These are phyloP conservation scores for Hylyphantes graminicola DNA, from an alignment of 1,140 invertebrate genomes.

Conservation along the genomic window DNA sequence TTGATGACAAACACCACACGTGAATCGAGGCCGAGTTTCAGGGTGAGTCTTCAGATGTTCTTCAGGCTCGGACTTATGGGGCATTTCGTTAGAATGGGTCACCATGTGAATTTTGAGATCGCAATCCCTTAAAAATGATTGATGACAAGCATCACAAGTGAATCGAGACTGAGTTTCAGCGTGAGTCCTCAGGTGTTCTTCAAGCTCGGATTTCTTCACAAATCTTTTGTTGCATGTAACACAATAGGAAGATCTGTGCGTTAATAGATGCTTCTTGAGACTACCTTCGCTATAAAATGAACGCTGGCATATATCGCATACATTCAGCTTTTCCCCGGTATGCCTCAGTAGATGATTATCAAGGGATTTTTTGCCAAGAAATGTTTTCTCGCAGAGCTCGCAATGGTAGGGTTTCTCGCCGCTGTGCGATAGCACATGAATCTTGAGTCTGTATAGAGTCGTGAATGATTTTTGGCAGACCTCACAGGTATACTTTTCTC, in stretches of 20 bases:
- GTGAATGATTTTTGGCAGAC: slow-evolving; percentile 63
- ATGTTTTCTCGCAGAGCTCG: neutral
- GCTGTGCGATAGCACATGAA: slow-evolving; percentile 57
- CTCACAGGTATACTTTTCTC: slow-evolving; percentile 83
- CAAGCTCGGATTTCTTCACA: neutral
- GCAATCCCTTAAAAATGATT: slow-evolving; percentile 44
- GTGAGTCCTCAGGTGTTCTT: neutral
- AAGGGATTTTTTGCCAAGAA: slow-evolving; percentile 70
- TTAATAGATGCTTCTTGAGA: slow-evolving; percentile 60
- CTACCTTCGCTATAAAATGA: slow-evolving; percentile 77
- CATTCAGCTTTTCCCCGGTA: slow-evolving; percentile 96
- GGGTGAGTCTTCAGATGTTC: neutral
- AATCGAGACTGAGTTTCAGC: slow-evolving; percentile 61
- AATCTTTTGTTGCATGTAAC: neutral
- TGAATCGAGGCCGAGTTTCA: no score
- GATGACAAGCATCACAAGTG: slow-evolving; percentile 63
- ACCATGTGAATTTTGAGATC: slow-evolving; percentile 67
- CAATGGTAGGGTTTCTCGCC: slow-evolving; percentile 63
- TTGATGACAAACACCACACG: slow-evolving; percentile 16
- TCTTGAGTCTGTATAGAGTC: slow-evolving; percentile 67
- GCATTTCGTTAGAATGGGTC: neutral
- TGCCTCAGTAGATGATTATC: slow-evolving; percentile 85
- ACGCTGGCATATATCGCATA: slow-evolving; percentile 63
- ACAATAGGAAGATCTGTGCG: neutral
- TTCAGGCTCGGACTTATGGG: neutral